phyloP scores from a whole-genome alignment of 1,140 invertebrate genomes.

The Paraescarpia echinospica region DNA sequence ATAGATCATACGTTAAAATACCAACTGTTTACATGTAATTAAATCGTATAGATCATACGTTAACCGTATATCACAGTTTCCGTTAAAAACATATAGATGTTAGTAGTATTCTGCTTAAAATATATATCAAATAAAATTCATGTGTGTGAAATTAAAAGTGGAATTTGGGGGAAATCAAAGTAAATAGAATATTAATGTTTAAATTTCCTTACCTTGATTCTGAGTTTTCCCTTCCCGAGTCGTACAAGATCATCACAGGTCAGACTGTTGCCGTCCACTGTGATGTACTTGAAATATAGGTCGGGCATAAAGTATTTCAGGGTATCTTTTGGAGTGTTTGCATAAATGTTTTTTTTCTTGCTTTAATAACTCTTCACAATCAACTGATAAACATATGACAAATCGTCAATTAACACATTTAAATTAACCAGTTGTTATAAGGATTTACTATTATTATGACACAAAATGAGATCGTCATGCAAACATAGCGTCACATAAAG shows the following conservation, averaged over 20 bases:
- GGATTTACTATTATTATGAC: not conserved
- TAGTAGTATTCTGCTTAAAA: too few species aligned
- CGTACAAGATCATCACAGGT: slow-evolving; percentile 65
- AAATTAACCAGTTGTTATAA: not conserved
- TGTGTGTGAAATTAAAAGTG: not conserved
- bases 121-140: not conserved
- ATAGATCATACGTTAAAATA: too few species aligned
- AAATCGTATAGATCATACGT: not conserved
- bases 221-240: slow-evolving; percentile 65
- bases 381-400: not conserved
- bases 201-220: slow-evolving; percentile 62
- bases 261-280: slow-evolving; percentile 66
- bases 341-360: not conserved
- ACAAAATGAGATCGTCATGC: not conserved
- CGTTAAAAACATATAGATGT: too few species aligned
- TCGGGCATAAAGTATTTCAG: not conserved
- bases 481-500: not conserved
- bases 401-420: not conserved
- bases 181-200: not conserved
- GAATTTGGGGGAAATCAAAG: not conserved
- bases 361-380: not conserved
- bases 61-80: not conserved
- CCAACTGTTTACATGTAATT: too few species aligned
- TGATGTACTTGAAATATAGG: slow-evolving; percentile 58
- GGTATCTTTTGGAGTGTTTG: not conserved